Base-by-base conservation (phyloP, 1,140 invertebrate species). In the Trichogramma pretiosum region DNA sequence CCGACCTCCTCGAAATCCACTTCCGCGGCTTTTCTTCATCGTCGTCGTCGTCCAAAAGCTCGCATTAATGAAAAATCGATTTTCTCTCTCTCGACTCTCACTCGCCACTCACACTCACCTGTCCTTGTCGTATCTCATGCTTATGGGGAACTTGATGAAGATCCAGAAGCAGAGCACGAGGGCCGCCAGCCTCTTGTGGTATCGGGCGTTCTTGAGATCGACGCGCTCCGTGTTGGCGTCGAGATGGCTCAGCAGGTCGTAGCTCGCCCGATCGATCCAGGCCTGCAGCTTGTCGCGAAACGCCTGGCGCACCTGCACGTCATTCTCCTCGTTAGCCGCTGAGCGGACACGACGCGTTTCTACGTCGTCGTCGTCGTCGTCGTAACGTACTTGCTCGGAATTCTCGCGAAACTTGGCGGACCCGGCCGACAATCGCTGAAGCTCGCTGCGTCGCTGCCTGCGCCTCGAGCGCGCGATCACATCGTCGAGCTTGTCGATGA, bases 1-100 rank as follows among this genome's bases (percentile, higher is more conserved):
- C 75, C 65, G 22, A 81, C 61, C 28, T 79, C 69, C 18, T 74
- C 61, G 52, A 83, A 83, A 13, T 69, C 56, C 2, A 82, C 68
- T 51, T 78, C 72, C 9, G 79, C 72, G 16, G 70, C 53, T 43
- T 67, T 65, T 45, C 75, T 71, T 47, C 17, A 17, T n/a, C n/a
- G n/a, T n/a, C n/a, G n/a, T n/a, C n/a, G n/a, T n/a, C n/a, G n/a
- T n/a, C n/a, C n/a, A n/a, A n/a, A n/a, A n/a, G n/a, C n/a, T n/a
- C n/a, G n/a, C n/a, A n/a, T n/a, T n/a, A n/a, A n/a, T n/a, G n/a
- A n/a, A n/a, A n/a, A n/a, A n/a, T 38, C 36, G 36, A 38, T 26
- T 40, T 24, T 38, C 14, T 38, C 36, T 21, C 18, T 14, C 18
- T 38, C 18, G 21, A 24, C 23, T 5, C 23, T 18, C 48, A 58